A percentile compares a stretch with the other conserved stretches of the same genome.
phyloP scores from a whole-genome alignment of 2,113 vertebrate species.

The Forbesichthys papilliferus region DNA sequence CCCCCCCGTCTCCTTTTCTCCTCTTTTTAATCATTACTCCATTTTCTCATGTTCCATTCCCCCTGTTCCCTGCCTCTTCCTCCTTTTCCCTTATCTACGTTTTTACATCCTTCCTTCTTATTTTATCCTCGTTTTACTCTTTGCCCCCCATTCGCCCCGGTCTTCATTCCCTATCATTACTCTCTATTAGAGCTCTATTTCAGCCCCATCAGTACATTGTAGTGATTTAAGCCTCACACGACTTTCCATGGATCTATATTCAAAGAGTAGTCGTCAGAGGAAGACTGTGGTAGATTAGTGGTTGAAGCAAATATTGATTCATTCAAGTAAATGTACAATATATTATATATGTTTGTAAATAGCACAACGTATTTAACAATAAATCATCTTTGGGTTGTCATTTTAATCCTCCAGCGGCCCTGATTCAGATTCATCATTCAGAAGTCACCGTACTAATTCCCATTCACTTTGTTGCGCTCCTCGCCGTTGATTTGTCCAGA shows the following conservation, averaged over 20 bases:
- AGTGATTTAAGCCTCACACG: slow-evolving; percentile 43
- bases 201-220: slow-evolving; percentile 35
- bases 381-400: slow-evolving; percentile 10
- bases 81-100: neutral
- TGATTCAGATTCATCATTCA: neutral
- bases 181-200: slow-evolving; percentile 16
- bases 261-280: slow-evolving; percentile 4
- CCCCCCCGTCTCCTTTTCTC: neutral
- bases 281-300: slow-evolving; percentile 30
- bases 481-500: too few species aligned
- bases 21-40: neutral
- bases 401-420: neutral
- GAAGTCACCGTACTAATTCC: too few species aligned
- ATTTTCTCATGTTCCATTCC: neutral
- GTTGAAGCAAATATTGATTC: slow-evolving; percentile 19
- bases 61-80: neutral
- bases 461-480: too few species aligned
- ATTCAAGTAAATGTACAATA: slow-evolving; percentile 17
- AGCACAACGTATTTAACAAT: slow-evolving; percentile 29
- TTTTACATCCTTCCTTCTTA: neutral
- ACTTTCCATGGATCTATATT: slow-evolving; percentile 29
- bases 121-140: slow-evolving; percentile 1
- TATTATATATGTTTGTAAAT: slow-evolving; percentile 39
- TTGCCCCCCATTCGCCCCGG: slow-evolving; percentile 9
- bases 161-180: slow-evolving; percentile 12